Evolutionary conservation across 2,888 invertebrate species (phyloP).

Genomic region (Lobophora halterata): DNA sequence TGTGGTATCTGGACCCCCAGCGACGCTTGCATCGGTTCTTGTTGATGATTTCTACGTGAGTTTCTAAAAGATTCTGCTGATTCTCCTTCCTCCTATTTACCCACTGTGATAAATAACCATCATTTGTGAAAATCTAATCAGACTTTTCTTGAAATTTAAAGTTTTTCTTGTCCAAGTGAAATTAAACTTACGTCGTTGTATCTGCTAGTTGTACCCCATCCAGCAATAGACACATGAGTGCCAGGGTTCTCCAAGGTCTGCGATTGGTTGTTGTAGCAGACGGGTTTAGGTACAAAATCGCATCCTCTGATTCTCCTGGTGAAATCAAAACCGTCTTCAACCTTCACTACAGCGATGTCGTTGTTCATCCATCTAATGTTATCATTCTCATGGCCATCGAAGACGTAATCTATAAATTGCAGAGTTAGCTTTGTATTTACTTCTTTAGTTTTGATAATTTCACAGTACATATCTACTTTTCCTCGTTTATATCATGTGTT

Average conservation of each 20-base stretch:
- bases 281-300: conserved; percentile 62
- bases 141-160: too few species aligned
- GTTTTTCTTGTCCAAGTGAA: too few species aligned
- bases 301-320: conserved; percentile 58
- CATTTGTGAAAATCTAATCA: not conserved
- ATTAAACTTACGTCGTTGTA: conserved; percentile 58
- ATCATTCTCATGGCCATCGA: conserved; percentile 68
- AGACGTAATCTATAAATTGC: conserved; percentile 54
- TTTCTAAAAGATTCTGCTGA: conserved; percentile 55
- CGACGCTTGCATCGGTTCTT: conserved; percentile 62
- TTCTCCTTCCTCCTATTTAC: conserved; percentile 56
- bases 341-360: conserved; percentile 65
- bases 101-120: conserved; percentile 46
- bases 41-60: conserved; percentile 56
- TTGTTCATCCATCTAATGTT: conserved; percentile 74
- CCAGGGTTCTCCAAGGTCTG: conserved; percentile 62
- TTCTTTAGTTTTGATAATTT: too few species aligned
- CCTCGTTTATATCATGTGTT: too few species aligned
- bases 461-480: too few species aligned
- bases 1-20: conserved; percentile 64
- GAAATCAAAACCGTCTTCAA: conserved; percentile 68
- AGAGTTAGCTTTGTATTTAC: too few species aligned
- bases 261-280: conserved; percentile 66
- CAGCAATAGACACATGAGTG: conserved; percentile 51
- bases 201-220: conserved; percentile 62